Evolutionary conservation across 2,797 vertebrate genomes (phyloP), one percentile per base, ranked within the genome.

Genomic region (Harpagifer antarcticus): DNA sequence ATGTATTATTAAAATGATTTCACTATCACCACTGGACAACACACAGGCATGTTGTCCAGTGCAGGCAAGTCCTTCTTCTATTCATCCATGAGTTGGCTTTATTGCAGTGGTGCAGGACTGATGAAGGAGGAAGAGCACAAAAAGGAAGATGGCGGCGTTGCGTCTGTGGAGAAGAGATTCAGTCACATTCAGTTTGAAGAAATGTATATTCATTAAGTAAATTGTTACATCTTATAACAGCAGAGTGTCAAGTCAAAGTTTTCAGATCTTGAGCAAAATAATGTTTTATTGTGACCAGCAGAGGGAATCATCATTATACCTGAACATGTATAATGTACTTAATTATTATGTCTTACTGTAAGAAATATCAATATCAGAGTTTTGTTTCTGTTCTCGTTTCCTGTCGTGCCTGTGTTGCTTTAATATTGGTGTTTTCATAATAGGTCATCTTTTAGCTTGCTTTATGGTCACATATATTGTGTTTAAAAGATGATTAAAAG

Each of bases 91-190:
- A n/a, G 50, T 27, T 20, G 44, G 14, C 31, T 77, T 80, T 16
- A 17, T 68, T 72, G 5, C 6, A 7, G 48, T 8, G 8, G 37
- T n/a, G 57, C 5, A 23, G 72, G 17, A n/a, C 1, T 56, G 42
- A 60, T 42, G 69, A 9, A 67, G 45, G 68, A 71, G 40, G 77
- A 75, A 47, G 72, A 54, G 12, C 52, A 72, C 11, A 40, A 68
- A 58, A 66, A 61, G n/a, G 62, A 74, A 20, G 58, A 48, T 23
- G 19, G 20, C 54, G 9, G 13, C 65, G 13, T 20, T 71, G 61
- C 45, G 15, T 81, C 78, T 67, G 64, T 27, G 45, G 40, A 45
- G 69, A 64, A 1, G 48, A 74, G 8, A 63, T 49, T 27, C 20
- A 58, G 42, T 20, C 33, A 45, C 42, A 56, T 45, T 45, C 4